Evolutionary conservation across 1,140 invertebrate genomes (phyloP).

Genomic region (Drosophila lacteicornis): DNA sequence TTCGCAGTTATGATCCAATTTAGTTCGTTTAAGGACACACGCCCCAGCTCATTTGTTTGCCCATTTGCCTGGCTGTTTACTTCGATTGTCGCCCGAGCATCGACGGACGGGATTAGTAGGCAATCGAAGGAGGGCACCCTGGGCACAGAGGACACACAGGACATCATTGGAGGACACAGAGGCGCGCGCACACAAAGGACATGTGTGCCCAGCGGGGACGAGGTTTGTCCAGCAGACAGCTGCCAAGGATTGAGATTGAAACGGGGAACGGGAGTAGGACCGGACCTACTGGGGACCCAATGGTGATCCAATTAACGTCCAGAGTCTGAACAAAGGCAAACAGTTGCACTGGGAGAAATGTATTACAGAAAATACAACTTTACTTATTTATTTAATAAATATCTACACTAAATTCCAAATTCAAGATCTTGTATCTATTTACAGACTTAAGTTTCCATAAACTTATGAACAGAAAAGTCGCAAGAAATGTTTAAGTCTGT

Average conservation of each 20-base stretch:
- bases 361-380: background rate
- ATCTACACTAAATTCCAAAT: no score
- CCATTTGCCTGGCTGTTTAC: conserved; percentile 75
- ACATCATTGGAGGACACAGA: conserved; percentile 13
- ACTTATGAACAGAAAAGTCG: background rate
- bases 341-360: conserved; percentile 4
- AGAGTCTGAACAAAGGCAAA: conserved; percentile 37
- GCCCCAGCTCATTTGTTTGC: conserved; percentile 70
- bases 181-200: conserved; percentile 23
- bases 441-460: background rate
- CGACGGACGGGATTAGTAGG: conserved; percentile 69
- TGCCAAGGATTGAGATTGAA: conserved; percentile 42
- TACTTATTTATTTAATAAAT: background rate
- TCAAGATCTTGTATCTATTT: background rate
- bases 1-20: conserved; percentile 81
- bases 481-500: no score
- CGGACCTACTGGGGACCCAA: conserved; percentile 32
- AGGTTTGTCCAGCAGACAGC: conserved; percentile 46
- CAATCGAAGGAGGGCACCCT: conserved; percentile 49
- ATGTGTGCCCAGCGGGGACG: conserved; percentile 71
- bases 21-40: conserved; percentile 72
- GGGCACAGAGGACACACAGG: conserved; percentile 15
- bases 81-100: conserved; percentile 70
- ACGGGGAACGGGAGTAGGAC: conserved; percentile 28
- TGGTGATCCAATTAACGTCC: conserved; percentile 60